Percentiles rank a stretch among this genome's conserved stretches.
Conservation (phyloP, 1,140 invertebrate genomes). For the Paramacrobiotus metropolitanus region DNA sequence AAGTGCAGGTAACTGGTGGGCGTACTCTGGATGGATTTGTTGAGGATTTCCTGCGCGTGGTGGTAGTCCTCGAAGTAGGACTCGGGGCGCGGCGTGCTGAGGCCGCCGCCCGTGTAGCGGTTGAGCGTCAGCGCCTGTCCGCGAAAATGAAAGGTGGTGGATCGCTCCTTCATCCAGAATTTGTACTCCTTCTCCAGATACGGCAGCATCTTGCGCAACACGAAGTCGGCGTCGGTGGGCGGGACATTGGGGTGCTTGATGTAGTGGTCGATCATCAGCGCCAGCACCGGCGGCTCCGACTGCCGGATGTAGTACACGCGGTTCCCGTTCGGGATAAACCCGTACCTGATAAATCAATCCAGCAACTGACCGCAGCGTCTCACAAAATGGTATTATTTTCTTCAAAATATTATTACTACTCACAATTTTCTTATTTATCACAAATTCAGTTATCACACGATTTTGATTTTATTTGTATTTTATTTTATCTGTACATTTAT, state of each 20-base stretch:
- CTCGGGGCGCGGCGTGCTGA: slow-evolving; percentile 60
- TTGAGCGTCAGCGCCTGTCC: slow-evolving; percentile 32
- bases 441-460: too few species aligned
- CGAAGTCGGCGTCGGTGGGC: slow-evolving; percentile 43
- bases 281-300: slow-evolving; percentile 63
- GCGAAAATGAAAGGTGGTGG: slow-evolving; percentile 19
- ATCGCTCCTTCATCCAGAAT: slow-evolving; percentile 29
- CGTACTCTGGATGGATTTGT: too few species aligned
- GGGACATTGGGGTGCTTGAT: slow-evolving; percentile 24
- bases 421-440: too few species aligned
- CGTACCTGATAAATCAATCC: too few species aligned
- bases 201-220: slow-evolving; percentile 35
- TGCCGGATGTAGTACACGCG: slow-evolving; percentile 56
- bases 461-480: too few species aligned
- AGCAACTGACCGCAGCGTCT: too few species aligned
- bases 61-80: slow-evolving; percentile 45
- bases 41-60: slow-evolving; percentile 11
- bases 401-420: too few species aligned
- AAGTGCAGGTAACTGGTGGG: too few species aligned
- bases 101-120: slow-evolving; percentile 36
- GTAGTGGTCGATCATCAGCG: slow-evolving; percentile 58
- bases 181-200: slow-evolving; percentile 45
- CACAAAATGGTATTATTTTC: too few species aligned
- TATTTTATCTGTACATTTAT: too few species aligned
- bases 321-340: slow-evolving; percentile 63